Evolutionary conservation across 2,113 vertebrate genomes (phyloP), one percentile per base, ranked within the genome.

Genomic region (Dipodomys spectabilis): DNA sequence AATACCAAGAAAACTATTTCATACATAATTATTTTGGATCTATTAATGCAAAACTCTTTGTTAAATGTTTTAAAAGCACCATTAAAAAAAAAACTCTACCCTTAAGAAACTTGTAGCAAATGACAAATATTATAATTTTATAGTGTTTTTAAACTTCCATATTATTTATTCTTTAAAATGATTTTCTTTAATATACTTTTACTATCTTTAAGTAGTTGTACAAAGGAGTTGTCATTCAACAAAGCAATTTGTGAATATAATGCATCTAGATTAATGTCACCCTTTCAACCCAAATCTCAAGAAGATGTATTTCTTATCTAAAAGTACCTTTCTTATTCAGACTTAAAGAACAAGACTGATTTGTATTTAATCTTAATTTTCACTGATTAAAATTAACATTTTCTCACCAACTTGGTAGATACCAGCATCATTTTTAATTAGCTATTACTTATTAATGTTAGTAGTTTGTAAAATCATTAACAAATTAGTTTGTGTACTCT

Each of bases 331-430:
- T n/a, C 39, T 90, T 71, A 12, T 90, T 91, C 53, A 77, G 75
- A 83, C 53, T 88, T 71, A 7, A 92, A 88, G 27, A 53, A 1
- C 28, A 44, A 23, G 35, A 65, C 77, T 85, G 68, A n/a, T 77
- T 81, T 73, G 90, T 7, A 77, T 81, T 90, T 90, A 71, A 87
- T 82, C 67, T 86, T 92, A 15, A 7, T 86, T 93, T 93, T 81
- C 23, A 53, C 18, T 71, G 86, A 75, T 80, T 95, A 10, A 84
- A 75, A 32, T 49, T 27, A 88, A 18, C 10, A 0, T 30, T 4
- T 64, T 4, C 81, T 86, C 62, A 30, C 62, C 83, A 65, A 27
- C 23, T 90, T 28, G 4, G 15, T 57, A 57, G 53, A 57, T 57
- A 88, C 12, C 20, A 93, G 1, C 25, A 95, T 11, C 39, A 5